A percentile compares a stretch with the other conserved stretches of the same genome.
phyloP scores from a whole-genome alignment of 2,888 invertebrate species.

The Tetropium fuscum region DNA sequence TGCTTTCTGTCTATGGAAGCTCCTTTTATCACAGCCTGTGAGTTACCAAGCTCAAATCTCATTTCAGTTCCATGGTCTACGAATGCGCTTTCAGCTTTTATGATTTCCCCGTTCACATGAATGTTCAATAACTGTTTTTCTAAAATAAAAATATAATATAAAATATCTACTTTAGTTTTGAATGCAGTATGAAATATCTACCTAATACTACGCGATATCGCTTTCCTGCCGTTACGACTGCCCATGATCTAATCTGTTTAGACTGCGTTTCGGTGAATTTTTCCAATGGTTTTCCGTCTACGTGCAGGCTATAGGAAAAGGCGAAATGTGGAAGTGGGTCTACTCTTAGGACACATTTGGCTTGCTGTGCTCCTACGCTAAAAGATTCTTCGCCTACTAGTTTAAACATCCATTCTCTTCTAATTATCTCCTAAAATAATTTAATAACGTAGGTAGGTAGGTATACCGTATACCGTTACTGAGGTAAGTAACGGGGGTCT shows the following conservation, averaged over 20 bases:
- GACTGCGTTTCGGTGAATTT: constrained; percentile 86
- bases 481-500: background rate
- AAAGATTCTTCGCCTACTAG: constrained; percentile 88
- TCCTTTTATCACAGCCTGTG: constrained; percentile 64
- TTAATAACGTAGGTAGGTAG: too few species aligned
- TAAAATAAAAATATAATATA: constrained; percentile 60
- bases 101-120: constrained; percentile 79
- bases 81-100: constrained; percentile 83
- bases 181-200: too few species aligned
- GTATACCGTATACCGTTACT: background rate
- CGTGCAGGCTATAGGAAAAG: constrained; percentile 84
- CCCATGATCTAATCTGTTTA: constrained; percentile 82
- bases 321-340: constrained; percentile 79
- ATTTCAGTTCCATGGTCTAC: constrained; percentile 89
- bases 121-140: constrained; percentile 82
- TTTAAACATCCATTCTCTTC: constrained; percentile 93
- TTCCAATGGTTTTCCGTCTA: constrained; percentile 84
- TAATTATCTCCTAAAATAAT: constrained; percentile 74
- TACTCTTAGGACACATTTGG: constrained; percentile 66
- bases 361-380: constrained; percentile 70
- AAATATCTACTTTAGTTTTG: constrained; percentile 3
- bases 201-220: constrained; percentile 80
- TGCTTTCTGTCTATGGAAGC: constrained; percentile 69
- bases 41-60: constrained; percentile 73
- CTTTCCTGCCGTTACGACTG: constrained; percentile 68